Evolutionary conservation across 2,113 vertebrate species (phyloP), one percentile per base, ranked within the genome.

Genomic region (Larimichthys polyactis): DNA sequence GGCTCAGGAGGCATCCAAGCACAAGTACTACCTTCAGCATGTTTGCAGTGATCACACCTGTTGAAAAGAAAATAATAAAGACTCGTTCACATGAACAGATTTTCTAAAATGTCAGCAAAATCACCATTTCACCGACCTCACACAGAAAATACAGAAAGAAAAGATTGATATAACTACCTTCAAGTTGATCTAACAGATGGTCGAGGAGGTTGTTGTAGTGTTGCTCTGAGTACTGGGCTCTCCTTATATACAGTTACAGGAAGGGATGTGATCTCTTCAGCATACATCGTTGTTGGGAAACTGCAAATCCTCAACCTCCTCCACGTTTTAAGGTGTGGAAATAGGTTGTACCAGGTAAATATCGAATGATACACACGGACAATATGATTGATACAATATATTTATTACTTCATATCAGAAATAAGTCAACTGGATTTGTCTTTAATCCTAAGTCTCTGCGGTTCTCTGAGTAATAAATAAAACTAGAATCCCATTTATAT

Each of bases 21-120:
- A 91, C 27, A 49, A 93, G 3, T 0, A 14, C 43, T 6, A 81
- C 63, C 88, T 92, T 94, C 91, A 94, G 93, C 85, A 89, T 93
- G 83, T 46, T 84, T 65, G 55, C 77, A 73, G 81, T 74, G 48
- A 40, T 77, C 11, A 17, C 3, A 81, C 11, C 85, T 88, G 52
- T 32, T 54, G 10, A 43, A 84, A 74, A 11, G 54, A 27, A 48
- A 49, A 65, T 14, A 60, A 78, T 2, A 44, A 52, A 48, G 17
- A 36, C 1, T 2, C 36, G 32, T 7, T 36, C 32, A 36, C 6
- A 36, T 36, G 6, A 36, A 22, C 52, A 11, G 9, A 1, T 57
- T 24, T 24, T 22, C 3, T 5, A 52, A 11, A 66, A 48, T 36
- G 7, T 27, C 5, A 70, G 17, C 0, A 58, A 51, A 49, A 15